Evolutionary conservation across 2,888 invertebrate species (phyloP).

Genomic region (Beris chalybata): DNA sequence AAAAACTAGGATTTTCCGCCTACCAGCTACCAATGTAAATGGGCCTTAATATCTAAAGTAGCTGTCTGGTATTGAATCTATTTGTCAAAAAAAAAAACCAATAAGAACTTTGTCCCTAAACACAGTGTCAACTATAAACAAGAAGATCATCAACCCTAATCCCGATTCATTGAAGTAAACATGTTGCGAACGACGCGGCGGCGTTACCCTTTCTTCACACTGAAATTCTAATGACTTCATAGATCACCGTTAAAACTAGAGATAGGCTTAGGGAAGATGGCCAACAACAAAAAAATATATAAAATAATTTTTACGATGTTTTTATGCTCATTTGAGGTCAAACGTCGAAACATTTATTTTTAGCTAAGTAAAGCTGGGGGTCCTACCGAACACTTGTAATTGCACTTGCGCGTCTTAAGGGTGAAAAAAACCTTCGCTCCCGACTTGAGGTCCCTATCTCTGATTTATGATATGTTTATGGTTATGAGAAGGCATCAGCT

Average conservation of each 20-base stretch:
- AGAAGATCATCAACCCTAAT: too few relatives aligned
- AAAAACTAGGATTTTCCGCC: too few relatives aligned
- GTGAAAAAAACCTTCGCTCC: slow-evolving; percentile 17
- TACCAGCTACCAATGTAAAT: too few relatives aligned
- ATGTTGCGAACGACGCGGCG: too few relatives aligned
- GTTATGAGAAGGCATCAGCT: slow-evolving; percentile 19
- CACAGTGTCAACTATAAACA: too few relatives aligned
- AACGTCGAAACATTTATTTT: slow-evolving; percentile 31
- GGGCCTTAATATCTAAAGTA: too few relatives aligned
- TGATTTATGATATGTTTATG: slow-evolving; percentile 34
- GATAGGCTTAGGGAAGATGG: neutral
- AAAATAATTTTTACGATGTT: slow-evolving; percentile 20
- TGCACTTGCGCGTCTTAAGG: slow-evolving; percentile 11
- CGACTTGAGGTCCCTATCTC: slow-evolving; percentile 32
- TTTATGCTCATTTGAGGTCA: slow-evolving; percentile 32
- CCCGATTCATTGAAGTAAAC: too few relatives aligned
- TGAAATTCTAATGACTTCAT: neutral
- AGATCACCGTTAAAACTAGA: slow-evolving; percentile 2
- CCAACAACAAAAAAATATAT: neutral
- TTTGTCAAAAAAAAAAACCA: too few relatives aligned
- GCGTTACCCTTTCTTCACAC: too few relatives aligned
- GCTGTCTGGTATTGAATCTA: too few relatives aligned
- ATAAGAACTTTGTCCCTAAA: too few relatives aligned
- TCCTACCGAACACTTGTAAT: slow-evolving; percentile 31
- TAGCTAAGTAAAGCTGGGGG: slow-evolving; percentile 33